These are phyloP conservation scores for Smutsia gigantea DNA, from an alignment of 2,797 vertebrate species.

Conservation along the genomic window DNA sequence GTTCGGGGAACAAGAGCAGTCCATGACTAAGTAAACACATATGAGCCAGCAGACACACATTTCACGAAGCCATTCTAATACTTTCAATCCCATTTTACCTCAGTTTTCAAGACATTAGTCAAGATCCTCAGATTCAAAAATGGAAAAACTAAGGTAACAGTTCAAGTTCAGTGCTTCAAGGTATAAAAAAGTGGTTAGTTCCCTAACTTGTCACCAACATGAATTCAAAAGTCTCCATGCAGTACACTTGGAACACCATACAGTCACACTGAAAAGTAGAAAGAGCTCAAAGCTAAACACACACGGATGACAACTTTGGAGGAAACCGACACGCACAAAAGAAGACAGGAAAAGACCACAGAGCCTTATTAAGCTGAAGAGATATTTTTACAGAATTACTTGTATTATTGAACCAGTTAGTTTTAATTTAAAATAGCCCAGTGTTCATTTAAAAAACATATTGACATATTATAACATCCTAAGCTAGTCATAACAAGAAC, in stretches of 20 bases:
- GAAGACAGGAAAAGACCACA: neutral
- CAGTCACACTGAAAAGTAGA: neutral
- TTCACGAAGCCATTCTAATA: neutral
- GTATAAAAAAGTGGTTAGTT: neutral
- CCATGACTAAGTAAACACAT: neutral
- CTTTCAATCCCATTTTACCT: neutral
- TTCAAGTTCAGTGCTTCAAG: neutral
- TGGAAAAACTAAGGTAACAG: neutral
- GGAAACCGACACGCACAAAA: neutral
- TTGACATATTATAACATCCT: neutral
- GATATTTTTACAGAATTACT: neutral
- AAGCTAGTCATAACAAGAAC: conserved; percentile 35
- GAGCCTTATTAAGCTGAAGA: neutral
- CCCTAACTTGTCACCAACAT: neutral
- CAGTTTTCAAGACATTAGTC: conserved; percentile 12
- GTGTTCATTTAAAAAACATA: neutral
- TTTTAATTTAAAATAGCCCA: conserved; percentile 1
- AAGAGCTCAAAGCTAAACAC: conserved; percentile 32
- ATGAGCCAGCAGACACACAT: neutral
- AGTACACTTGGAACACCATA: neutral
- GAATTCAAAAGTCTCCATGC: neutral
- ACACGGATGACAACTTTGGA: neutral
- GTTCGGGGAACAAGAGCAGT: neutral
- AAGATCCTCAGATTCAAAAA: conserved; percentile 22
- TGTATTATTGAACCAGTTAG: neutral